Percentiles rank a stretch among this genome's conserved stretches.
These are phyloP conservation scores for Lepidotrigona ventralis DNA, from an alignment of 1,140 invertebrate species.

Conservation along the genomic window DNA sequence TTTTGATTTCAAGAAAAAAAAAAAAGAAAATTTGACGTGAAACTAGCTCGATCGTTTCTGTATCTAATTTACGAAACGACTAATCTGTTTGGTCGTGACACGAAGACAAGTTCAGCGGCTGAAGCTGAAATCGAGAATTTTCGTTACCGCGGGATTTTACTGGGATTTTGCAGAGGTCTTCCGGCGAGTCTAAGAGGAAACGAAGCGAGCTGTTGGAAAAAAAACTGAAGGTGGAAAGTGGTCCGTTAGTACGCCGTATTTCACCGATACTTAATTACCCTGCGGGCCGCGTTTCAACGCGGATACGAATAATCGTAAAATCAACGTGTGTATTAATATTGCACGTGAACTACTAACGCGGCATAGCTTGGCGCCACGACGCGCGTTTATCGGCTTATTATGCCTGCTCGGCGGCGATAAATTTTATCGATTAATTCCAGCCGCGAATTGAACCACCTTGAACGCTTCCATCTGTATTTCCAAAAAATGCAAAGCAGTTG, in stretches of 20 bases:
- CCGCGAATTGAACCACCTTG: not conserved
- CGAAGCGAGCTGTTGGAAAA: constrained; percentile 12
- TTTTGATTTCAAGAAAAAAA: too few relatives aligned
- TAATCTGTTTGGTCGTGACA: not conserved
- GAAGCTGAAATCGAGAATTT: not conserved
- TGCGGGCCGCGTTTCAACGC: constrained; percentile 13
- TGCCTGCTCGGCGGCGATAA: constrained; percentile 17
- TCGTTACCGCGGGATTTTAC: not conserved
- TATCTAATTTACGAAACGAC: too few relatives aligned
- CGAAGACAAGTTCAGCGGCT: not conserved
- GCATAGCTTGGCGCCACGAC: constrained; percentile 7
- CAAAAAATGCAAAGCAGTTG: too few relatives aligned
- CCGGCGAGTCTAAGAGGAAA: not conserved
- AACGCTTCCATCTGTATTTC: too few relatives aligned
- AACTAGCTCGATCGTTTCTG: not conserved
- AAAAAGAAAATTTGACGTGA: not conserved
- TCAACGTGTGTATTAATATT: constrained; percentile 37
- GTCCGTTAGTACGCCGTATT: constrained; percentile 52
- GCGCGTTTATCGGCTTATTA: constrained; percentile 41
- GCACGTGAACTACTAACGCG: constrained; percentile 41
- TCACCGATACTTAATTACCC: constrained; percentile 52
- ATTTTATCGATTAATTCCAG: constrained; percentile 33
- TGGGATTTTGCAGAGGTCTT: not conserved
- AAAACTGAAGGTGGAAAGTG: constrained; percentile 41
- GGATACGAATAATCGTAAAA: constrained; percentile 45